A percentile compares a stretch with the other conserved stretches of the same genome.
Evolutionary conservation across 2,797 vertebrate species (phyloP).

Genomic region (Margarornis squamiger): DNA sequence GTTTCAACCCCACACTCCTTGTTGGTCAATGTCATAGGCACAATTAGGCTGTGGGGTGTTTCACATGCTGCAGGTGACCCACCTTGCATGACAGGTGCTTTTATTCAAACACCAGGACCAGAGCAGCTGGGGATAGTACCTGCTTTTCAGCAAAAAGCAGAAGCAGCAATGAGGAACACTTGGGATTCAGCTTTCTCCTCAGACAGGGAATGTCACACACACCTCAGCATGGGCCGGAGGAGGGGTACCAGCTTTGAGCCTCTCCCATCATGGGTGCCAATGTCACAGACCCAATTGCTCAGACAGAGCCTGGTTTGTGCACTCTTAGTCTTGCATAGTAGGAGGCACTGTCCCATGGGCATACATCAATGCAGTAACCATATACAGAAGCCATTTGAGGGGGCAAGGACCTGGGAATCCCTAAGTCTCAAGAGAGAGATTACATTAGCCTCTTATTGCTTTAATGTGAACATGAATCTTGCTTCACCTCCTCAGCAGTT

Average conservation of each 20-base stretch:
- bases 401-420: neutral
- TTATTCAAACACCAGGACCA: neutral
- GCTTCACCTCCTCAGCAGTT: neutral
- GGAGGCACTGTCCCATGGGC: neutral
- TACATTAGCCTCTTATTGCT: neutral
- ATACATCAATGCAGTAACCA: neutral
- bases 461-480: neutral
- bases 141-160: neutral
- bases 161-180: neutral
- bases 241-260: neutral
- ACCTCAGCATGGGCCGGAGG: neutral
- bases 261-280: neutral
- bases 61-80: neutral
- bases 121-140: neutral
- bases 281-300: neutral
- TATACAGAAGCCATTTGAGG: neutral
- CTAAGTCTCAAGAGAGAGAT: neutral
- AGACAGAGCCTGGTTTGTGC: neutral
- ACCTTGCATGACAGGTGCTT: fast-evolving
- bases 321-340: neutral
- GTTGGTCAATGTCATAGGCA: neutral
- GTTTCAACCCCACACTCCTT: neutral
- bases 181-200: neutral
- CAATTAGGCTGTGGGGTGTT: neutral
- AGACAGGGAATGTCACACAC: neutral